Conservation (phyloP, 1,140 invertebrate genomes). For the Listronotus oregonensis region DNA sequence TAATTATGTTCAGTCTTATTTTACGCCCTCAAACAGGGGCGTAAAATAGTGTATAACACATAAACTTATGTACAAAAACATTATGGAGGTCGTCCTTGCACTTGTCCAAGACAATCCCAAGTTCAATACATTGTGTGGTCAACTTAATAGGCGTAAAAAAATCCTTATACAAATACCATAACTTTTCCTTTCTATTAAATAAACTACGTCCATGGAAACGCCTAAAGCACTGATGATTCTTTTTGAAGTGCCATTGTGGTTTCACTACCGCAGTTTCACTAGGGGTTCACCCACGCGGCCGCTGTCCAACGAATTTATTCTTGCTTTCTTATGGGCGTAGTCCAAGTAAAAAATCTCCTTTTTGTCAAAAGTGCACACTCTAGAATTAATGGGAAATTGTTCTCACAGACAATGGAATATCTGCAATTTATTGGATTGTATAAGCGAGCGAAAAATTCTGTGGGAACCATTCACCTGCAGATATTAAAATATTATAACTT, state of each 20-base stretch:
- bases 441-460: conserved; percentile 3
- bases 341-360: conserved; percentile 2
- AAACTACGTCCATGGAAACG: conserved; percentile 12
- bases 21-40: too few relatives aligned
- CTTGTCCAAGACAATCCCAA: too few relatives aligned
- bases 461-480: conserved; percentile 15
- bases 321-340: conserved; percentile 15
- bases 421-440: conserved; percentile 12
- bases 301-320: conserved; percentile 10
- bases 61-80: too few relatives aligned
- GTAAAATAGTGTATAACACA: too few relatives aligned
- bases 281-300: conserved; percentile 13
- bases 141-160: too few relatives aligned
- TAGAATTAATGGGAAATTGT: conserved; percentile 20
- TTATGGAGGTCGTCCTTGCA: too few relatives aligned
- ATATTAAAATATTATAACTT: background rate
- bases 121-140: too few relatives aligned
- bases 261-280: conserved; percentile 24
- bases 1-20: too few relatives aligned
- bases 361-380: conserved; percentile 15
- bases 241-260: conserved; percentile 17
- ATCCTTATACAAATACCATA: too few relatives aligned
- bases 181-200: conserved; percentile 12
- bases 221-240: conserved; percentile 14
- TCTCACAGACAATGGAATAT: conserved; percentile 18